phyloP scores from a whole-genome alignment of 2,113 vertebrate genomes.

The Anser cygnoides region DNA sequence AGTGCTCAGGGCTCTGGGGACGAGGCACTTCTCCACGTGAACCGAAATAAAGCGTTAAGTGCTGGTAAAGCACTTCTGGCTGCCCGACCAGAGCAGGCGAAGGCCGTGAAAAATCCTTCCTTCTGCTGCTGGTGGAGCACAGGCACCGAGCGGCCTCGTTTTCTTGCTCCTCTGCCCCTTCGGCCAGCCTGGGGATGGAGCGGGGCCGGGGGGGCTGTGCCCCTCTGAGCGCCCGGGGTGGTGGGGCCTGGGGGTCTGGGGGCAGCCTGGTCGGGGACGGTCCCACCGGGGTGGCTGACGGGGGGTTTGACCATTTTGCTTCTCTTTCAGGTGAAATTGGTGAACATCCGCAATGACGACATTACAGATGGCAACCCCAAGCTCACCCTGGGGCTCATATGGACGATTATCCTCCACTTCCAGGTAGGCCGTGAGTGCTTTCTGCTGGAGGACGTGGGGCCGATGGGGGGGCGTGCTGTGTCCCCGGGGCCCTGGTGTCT shows the following conservation, averaged over 20 bases:
- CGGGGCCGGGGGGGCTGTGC: fast-evolving
- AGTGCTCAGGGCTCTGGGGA: neutral
- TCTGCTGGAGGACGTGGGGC: fast-evolving
- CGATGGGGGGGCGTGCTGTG: fast-evolving
- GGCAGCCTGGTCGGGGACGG: fast-evolving
- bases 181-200: neutral
- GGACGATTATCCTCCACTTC: conserved; percentile 99
- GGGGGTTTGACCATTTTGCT: neutral
- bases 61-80: conserved; percentile 1
- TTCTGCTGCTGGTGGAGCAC: fast-evolving
- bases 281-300: neutral
- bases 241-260: neutral
- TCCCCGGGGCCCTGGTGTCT: fast-evolving
- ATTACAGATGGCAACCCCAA: conserved; percentile 98
- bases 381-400: conserved; percentile 95
- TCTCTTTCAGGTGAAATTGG: conserved; percentile 90
- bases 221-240: fast-evolving
- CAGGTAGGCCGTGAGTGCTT: conserved; percentile 80
- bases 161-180: neutral
- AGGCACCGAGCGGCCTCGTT: neutral
- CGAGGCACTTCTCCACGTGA: fast-evolving
- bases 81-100: neutral
- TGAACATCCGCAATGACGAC: conserved; percentile 98
- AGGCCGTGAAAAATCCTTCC: neutral
- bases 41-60: neutral